Conservation (phyloP, 2,888 invertebrate genomes). For the Rhingia campestris region DNA sequence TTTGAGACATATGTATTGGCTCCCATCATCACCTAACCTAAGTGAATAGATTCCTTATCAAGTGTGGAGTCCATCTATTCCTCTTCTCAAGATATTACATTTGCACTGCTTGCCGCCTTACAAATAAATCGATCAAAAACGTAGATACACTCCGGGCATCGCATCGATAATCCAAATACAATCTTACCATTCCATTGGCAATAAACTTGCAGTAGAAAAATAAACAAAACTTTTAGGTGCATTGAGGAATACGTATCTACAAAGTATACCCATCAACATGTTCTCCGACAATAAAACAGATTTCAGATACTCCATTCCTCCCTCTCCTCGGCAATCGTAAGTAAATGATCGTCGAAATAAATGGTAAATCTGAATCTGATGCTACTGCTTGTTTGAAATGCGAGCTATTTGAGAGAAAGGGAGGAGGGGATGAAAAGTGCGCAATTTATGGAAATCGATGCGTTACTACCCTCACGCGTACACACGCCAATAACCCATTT, state of each 20-base stretch:
- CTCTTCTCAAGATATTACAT: no score
- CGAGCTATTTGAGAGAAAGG: neutral
- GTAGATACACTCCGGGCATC: neutral
- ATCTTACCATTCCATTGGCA: neutral
- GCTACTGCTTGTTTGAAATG: slow-evolving; percentile 1
- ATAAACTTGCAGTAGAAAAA: neutral
- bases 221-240: slow-evolving; percentile 16
- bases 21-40: no score
- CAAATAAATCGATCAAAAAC: slow-evolving; percentile 5
- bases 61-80: neutral
- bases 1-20: neutral
- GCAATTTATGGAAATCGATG: neutral
- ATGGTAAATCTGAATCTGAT: slow-evolving; percentile 5
- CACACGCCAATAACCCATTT: neutral
- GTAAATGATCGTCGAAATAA: neutral
- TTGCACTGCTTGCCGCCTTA: neutral
- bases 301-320: neutral
- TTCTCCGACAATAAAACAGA: neutral
- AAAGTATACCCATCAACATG: neutral
- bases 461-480: neutral
- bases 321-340: no score
- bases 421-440: slow-evolving; percentile 18
- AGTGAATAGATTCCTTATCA: neutral
- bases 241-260: neutral
- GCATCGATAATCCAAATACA: neutral